Evolutionary conservation across 2,797 vertebrate species (phyloP), one percentile per base, ranked within the genome.

Genomic region (Sebastes minor): DNA sequence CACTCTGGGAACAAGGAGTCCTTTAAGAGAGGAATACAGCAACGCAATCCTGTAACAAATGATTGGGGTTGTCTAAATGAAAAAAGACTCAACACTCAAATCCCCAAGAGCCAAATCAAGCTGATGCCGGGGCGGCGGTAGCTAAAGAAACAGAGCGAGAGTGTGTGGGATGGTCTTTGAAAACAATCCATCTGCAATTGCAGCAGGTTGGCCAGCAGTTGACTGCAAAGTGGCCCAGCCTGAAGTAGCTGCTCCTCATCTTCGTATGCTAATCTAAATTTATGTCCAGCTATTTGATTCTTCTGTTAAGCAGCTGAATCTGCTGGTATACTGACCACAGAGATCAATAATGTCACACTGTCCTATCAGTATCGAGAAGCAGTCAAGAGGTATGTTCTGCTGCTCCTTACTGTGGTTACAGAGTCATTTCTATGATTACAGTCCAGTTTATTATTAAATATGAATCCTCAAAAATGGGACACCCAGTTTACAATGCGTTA

Each of bases 271-370:
- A 84, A 92, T 86, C 78, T 52, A 10, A 84, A 92, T 86, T 76
- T 52, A 10, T 56, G 66, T 89, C 80, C 86, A 53, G 7, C 49
- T 33, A 71, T 83, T 80, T 68, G 81, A 88, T 70, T 72, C 69
- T 68, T 71, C 57, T 9, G 74, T 84, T 80, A 87, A 88, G 70
- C 77, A 71, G 85, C 81, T 71, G 84, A 84, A 82, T 85, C 55
- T 81, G 88, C 74, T 79, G 82, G 56, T 71, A 65, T 18, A 60
- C 77, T 10, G 56, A 70, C 86, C 64, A 42, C 81, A 70, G 30
- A 14, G 67, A 94, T 92, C 90, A 78, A 91, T 89, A 87, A 71
- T 63, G 74, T 84, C 83, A 76, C 88, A 66, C 70, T 42, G 61
- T 80, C 57, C 46, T 53, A 64, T 20, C 67, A 75, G 60, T 71